Evolutionary conservation across 1,140 invertebrate genomes (phyloP).

Genomic region (Phthorimaea operculella): DNA sequence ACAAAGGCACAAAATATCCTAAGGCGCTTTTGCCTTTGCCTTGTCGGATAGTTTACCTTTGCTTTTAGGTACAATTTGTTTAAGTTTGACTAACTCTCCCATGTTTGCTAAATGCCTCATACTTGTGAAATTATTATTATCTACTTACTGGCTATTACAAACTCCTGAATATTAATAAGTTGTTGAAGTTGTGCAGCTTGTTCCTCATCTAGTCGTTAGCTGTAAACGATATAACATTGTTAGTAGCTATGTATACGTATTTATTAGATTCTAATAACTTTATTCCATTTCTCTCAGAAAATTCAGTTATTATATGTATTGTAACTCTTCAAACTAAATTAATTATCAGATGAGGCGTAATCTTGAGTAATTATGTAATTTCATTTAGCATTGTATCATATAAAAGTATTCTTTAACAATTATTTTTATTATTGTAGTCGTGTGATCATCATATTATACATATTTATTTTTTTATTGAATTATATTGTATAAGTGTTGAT

Average conservation of each 20-base stretch:
- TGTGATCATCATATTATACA: not conserved
- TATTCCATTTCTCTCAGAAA: not conserved
- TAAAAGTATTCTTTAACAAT: constrained; percentile 1
- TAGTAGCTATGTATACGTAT: not conserved
- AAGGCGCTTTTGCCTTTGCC: too few relatives aligned
- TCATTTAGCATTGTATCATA: not conserved
- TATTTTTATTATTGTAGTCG: not conserved
- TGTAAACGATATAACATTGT: constrained; percentile 1
- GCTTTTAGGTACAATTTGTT: too few relatives aligned
- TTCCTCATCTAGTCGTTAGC: constrained; percentile 14
- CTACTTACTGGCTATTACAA: too few relatives aligned
- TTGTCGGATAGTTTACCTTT: too few relatives aligned
- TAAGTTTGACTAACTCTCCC: too few relatives aligned
- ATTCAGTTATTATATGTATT: not conserved
- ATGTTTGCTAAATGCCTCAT: too few relatives aligned
- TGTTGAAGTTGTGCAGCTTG: constrained; percentile 5
- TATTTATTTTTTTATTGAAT: constrained; percentile 6
- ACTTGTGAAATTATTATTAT: too few relatives aligned
- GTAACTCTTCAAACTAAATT: not conserved
- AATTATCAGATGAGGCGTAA: not conserved
- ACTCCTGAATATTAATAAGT: not conserved
- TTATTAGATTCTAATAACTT: not conserved
- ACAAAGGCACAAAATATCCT: too few relatives aligned
- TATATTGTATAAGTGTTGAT: not conserved
- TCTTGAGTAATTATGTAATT: not conserved